phyloP scores from a whole-genome alignment of 2,113 vertebrate species.

The Elephas maximus region DNA sequence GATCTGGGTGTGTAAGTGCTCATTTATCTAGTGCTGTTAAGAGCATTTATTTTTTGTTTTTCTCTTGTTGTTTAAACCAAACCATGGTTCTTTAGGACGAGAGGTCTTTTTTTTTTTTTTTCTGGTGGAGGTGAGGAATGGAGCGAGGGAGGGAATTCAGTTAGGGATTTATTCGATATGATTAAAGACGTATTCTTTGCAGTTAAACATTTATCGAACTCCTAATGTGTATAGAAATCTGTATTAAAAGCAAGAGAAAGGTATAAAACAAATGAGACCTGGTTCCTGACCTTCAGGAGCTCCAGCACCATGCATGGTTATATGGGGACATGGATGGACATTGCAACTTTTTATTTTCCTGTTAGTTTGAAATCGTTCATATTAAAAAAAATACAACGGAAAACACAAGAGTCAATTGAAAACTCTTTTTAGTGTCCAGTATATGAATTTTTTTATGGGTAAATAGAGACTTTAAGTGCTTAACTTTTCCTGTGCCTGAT shows the following conservation, averaged over 20 bases:
- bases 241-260: conserved; percentile 55
- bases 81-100: conserved; percentile 1
- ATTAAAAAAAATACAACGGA: conserved; percentile 43
- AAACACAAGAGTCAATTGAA: conserved; percentile 1
- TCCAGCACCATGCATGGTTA: conserved; percentile 18
- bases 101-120: not conserved
- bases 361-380: conserved; percentile 55
- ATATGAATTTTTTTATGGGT: not conserved
- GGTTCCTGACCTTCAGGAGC: conserved; percentile 47
- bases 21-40: not conserved
- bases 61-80: conserved; percentile 50
- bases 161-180: conserved; percentile 48
- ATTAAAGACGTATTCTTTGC: conserved; percentile 22
- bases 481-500: not conserved
- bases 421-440: not conserved
- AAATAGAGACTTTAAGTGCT: not conserved
- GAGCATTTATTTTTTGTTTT: conserved; percentile 47
- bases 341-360: conserved; percentile 67
- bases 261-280: conserved; percentile 34
- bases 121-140: fast-evolving
- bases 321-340: not conserved
- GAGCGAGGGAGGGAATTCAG: not conserved
- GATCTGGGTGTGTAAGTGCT: not conserved
- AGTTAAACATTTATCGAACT: conserved; percentile 64
- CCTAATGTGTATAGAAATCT: conserved; percentile 32